Percentiles rank a stretch among this genome's conserved stretches.
Conservation (phyloP, 1,140 invertebrate genomes). For the Meloidogyne floridensis region DNA sequence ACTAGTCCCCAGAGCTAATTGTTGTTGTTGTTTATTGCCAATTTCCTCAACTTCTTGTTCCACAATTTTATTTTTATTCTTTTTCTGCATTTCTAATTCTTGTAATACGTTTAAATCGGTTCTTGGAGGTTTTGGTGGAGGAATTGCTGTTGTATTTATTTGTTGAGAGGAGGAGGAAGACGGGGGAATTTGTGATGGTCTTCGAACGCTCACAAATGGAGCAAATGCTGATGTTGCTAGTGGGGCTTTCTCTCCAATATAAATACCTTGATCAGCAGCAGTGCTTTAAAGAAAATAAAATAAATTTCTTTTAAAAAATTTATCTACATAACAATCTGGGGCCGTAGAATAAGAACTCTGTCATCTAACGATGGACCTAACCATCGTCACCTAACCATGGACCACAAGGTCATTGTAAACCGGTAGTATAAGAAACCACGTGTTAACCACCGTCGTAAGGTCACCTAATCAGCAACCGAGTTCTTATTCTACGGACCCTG, state of each 20-base stretch:
- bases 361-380: too few relatives aligned
- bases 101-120: slow-evolving; percentile 49
- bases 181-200: slow-evolving; percentile 44
- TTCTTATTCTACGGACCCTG: too few relatives aligned
- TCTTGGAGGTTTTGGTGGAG: slow-evolving; percentile 61
- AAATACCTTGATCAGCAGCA: slow-evolving; percentile 70
- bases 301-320: too few relatives aligned
- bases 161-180: neutral
- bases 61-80: neutral
- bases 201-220: slow-evolving; percentile 19
- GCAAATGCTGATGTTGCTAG: slow-evolving; percentile 16
- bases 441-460: too few relatives aligned
- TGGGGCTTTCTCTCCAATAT: slow-evolving; percentile 70
- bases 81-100: slow-evolving; percentile 41
- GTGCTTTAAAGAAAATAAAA: neutral
- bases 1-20: neutral
- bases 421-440: too few relatives aligned
- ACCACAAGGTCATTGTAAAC: too few relatives aligned
- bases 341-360: too few relatives aligned
- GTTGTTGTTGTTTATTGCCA: slow-evolving; percentile 16
- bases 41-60: slow-evolving; percentile 15
- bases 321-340: too few relatives aligned
- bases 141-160: slow-evolving; percentile 27
- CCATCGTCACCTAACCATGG: too few relatives aligned
- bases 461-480: too few relatives aligned